Percentiles rank a stretch among this genome's conserved stretches.
Conservation (phyloP, 2,888 invertebrate genomes). For the Thumatha senex region DNA sequence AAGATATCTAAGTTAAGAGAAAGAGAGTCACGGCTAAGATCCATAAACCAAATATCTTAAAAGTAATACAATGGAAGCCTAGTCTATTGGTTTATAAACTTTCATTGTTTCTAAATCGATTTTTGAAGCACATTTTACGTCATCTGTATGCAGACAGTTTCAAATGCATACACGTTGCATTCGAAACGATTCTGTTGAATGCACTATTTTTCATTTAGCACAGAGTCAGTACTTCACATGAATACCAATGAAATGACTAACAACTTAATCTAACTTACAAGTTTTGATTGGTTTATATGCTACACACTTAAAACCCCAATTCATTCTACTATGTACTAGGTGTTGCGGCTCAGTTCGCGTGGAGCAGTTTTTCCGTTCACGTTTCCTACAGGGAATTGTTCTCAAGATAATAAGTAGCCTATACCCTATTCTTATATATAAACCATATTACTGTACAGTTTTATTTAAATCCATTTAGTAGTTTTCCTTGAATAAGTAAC, state of each 20-base stretch:
- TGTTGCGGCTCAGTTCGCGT: no score
- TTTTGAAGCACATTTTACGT: conserved; percentile 38
- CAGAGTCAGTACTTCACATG: conserved; percentile 20
- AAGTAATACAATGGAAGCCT: no score
- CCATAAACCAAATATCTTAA: no score
- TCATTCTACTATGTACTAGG: background rate
- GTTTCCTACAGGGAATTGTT: no score
- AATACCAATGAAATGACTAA: conserved; percentile 18
- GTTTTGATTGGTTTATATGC: background rate
- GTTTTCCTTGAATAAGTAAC: no score
- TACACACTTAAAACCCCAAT: conserved; percentile 4
- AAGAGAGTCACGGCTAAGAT: no score
- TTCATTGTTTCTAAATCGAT: conserved; percentile 36
- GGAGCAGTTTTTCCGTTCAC: no score
- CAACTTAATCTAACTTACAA: conserved; percentile 5
- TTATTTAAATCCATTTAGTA: no score
- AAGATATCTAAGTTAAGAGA: no score
- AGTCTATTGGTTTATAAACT: background rate
- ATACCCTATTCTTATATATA: no score
- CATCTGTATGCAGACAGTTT: conserved; percentile 54
- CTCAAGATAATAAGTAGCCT: no score
- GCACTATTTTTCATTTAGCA: conserved; percentile 44
- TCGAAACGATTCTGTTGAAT: conserved; percentile 35
- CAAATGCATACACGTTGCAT: conserved; percentile 55
- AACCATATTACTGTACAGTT: no score